Conservation (phyloP, 2,888 invertebrate genomes). For the Mythimna vitellina region DNA sequence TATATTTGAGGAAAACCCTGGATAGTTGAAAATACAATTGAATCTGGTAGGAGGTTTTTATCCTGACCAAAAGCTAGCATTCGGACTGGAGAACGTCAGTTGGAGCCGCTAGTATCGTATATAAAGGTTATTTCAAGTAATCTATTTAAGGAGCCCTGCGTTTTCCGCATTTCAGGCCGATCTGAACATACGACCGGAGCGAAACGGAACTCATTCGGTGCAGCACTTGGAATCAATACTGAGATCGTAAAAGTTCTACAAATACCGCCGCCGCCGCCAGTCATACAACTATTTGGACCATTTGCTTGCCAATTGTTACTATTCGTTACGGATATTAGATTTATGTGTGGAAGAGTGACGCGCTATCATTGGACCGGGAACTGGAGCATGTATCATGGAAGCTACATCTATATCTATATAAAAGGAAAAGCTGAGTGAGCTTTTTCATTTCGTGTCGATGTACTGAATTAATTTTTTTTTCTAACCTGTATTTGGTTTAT, state of each 20-base stretch:
- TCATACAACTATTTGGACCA: conserved; percentile 51
- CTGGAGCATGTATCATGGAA: background rate
- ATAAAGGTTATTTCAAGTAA: background rate
- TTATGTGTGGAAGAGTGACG: conserved; percentile 5
- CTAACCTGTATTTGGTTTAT: no score
- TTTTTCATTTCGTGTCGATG: no score
- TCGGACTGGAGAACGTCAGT: no score
- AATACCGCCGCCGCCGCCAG: conserved; percentile 62
- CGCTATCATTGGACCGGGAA: background rate
- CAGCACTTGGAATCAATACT: conserved; percentile 76
- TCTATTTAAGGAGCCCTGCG: conserved; percentile 21
- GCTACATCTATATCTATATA: no score
- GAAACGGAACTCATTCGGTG: conserved; percentile 69
- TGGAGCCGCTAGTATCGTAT: no score
- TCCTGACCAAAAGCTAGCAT: no score
- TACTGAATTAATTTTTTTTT: no score
- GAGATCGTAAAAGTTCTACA: conserved; percentile 72
- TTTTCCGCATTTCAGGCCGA: conserved; percentile 56
- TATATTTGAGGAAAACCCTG: no score
- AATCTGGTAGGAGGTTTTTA: no score
- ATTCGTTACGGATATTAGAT: conserved; percentile 1
- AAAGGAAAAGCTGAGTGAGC: no score
- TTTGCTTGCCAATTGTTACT: conserved; percentile 51
- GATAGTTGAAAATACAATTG: no score
- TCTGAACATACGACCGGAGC: conserved; percentile 46